These are phyloP conservation scores for Caenorhabditis macrosperma DNA, from an alignment of 2,888 invertebrate species.

Conservation along the genomic window DNA sequence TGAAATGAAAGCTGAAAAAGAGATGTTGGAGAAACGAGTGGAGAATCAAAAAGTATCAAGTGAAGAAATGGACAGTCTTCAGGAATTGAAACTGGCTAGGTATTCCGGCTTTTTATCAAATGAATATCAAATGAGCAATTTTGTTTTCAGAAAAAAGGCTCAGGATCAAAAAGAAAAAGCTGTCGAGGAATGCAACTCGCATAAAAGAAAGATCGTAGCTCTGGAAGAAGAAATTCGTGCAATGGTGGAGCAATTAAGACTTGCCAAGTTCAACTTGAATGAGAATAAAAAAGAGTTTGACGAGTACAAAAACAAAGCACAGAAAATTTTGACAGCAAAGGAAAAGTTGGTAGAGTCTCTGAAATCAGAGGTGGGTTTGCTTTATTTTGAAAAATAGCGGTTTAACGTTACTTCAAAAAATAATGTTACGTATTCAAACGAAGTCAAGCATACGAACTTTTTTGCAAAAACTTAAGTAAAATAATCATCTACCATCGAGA, in stretches of 20 bases:
- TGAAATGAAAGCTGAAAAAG: conserved; percentile 68
- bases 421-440: no score
- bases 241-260: conserved; percentile 66
- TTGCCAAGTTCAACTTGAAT: conserved; percentile 81
- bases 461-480: no score
- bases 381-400: conserved; percentile 29
- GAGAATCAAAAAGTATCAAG: conserved; percentile 42
- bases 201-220: conserved; percentile 57
- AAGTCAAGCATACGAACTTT: no score
- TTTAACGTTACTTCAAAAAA: no score
- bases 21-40: conserved; percentile 79
- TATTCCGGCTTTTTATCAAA: no score
- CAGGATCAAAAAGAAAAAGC: conserved; percentile 64
- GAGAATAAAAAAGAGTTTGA: conserved; percentile 84
- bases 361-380: conserved; percentile 66
- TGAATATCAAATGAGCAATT: not conserved
- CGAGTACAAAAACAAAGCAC: conserved; percentile 88
- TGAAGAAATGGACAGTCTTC: conserved; percentile 55
- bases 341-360: conserved; percentile 86
- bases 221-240: conserved; percentile 69
- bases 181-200: conserved; percentile 60
- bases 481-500: no score
- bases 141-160: conserved; percentile 52
- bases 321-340: conserved; percentile 86
- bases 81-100: conserved; percentile 65